phyloP scores from a whole-genome alignment of 2,888 invertebrate genomes.

The Geotrupes spiniger region DNA sequence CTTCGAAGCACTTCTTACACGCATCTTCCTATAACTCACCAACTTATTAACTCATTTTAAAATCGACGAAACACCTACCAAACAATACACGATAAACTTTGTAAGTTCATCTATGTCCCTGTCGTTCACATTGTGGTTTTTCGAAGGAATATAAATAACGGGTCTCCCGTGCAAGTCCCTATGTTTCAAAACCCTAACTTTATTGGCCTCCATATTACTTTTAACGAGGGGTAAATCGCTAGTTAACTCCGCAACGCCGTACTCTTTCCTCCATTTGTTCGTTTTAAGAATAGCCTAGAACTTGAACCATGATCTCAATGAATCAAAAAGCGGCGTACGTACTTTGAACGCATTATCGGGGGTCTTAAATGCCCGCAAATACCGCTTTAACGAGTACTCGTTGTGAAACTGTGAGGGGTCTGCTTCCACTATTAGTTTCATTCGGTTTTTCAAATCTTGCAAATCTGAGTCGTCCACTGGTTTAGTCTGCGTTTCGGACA shows the following conservation, averaged over 20 bases:
- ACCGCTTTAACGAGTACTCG: constrained; percentile 68
- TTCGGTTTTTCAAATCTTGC: constrained; percentile 65
- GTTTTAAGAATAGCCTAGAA: constrained; percentile 73
- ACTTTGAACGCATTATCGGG: constrained; percentile 75
- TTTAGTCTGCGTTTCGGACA: constrained; percentile 11
- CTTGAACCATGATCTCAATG: constrained; percentile 25
- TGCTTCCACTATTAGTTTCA: constrained; percentile 70
- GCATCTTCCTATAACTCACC: constrained; percentile 64
- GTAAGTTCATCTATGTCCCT: constrained; percentile 75
- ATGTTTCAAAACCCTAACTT: constrained; percentile 68
- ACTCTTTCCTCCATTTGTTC: constrained; percentile 75
- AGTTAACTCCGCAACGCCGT: constrained; percentile 62
- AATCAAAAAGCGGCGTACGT: no score
- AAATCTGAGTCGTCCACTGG: constrained; percentile 63
- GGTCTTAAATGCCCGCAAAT: constrained; percentile 70
- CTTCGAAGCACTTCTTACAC: constrained; percentile 74
- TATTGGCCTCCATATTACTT: constrained; percentile 58
- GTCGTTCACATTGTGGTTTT: constrained; percentile 69
- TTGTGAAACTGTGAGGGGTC: constrained; percentile 74
- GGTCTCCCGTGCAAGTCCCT: constrained; percentile 72
- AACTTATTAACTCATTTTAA: neutral
- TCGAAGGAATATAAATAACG: constrained; percentile 75
- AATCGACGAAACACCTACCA: constrained; percentile 53
- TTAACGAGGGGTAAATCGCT: constrained; percentile 56
- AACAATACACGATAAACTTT: constrained; percentile 72